Percentiles rank a stretch among this genome's conserved stretches.
phyloP scores from a whole-genome alignment of 2,113 vertebrate genomes.

The Sinosuthora webbiana region DNA sequence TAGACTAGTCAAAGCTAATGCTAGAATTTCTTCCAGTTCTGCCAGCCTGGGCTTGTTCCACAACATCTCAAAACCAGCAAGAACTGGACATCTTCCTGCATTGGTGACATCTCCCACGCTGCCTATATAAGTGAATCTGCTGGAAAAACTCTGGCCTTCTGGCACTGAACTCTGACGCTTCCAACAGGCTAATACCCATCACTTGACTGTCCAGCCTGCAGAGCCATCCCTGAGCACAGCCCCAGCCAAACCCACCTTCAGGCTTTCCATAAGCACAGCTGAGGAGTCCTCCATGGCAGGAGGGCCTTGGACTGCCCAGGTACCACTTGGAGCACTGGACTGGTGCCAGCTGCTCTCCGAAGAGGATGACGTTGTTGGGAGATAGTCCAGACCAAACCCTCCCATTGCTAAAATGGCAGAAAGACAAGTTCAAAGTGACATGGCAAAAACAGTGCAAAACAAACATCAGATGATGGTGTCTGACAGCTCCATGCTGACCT shows the following conservation, averaged over 20 bases:
- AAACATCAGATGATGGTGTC: neutral
- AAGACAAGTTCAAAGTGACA: neutral
- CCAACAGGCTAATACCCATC: neutral
- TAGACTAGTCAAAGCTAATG: neutral
- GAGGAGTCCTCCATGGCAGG: conserved; percentile 89
- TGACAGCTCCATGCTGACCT: neutral
- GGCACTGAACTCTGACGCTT: neutral
- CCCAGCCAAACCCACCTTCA: conserved; percentile 81
- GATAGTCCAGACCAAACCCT: conserved; percentile 92
- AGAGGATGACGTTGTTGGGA: conserved; percentile 80
- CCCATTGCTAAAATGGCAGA: conserved; percentile 76
- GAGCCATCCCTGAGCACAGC: neutral
- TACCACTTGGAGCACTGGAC: conserved; percentile 74
- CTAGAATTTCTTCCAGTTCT: neutral
- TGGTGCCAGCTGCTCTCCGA: conserved; percentile 93
- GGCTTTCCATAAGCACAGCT: conserved; percentile 91
- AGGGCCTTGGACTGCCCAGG: conserved; percentile 90
- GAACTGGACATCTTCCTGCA: neutral
- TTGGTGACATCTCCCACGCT: neutral
- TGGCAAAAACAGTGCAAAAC: neutral
- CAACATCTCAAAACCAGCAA: neutral
- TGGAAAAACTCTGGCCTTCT: neutral
- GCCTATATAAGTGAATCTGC: neutral
- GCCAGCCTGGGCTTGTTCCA: neutral
- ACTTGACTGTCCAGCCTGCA: neutral